Evolutionary conservation across 2,797 vertebrate genomes (phyloP).

Genomic region (Fundulus diaphanus): DNA sequence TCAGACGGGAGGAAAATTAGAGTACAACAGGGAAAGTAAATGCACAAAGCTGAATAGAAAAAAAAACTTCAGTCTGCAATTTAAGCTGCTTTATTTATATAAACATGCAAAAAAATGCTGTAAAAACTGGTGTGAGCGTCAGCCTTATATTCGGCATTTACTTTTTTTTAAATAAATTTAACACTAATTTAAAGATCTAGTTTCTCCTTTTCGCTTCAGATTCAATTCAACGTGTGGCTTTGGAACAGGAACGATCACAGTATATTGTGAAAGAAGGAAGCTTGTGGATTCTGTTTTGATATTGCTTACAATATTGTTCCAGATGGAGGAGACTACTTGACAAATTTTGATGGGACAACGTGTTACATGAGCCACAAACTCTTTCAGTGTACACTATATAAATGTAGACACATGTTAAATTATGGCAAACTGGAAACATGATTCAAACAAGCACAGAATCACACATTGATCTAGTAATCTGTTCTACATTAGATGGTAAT

Average conservation of each 20-base stretch:
- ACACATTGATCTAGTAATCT: too few relatives aligned
- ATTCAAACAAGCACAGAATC: too few relatives aligned
- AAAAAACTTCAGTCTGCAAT: neutral
- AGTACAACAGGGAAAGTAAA: slow-evolving; percentile 11
- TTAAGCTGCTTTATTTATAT: slow-evolving; percentile 7
- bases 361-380: neutral
- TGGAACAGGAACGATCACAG: neutral
- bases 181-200: neutral
- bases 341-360: neutral
- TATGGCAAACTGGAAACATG: neutral
- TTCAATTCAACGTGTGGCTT: neutral
- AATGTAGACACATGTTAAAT: neutral
- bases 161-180: neutral
- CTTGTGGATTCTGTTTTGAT: neutral
- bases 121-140: neutral
- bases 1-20: slow-evolving; percentile 19
- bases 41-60: neutral
- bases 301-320: neutral
- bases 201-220: neutral
- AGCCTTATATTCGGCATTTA: neutral
- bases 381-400: too few relatives aligned
- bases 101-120: slow-evolving; percentile 2
- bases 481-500: too few relatives aligned
- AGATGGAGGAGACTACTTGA: neutral
- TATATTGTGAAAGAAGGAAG: neutral